Base-by-base conservation (phyloP, 2,797 vertebrate species). In the Phrynocephalus forsythii region DNA sequence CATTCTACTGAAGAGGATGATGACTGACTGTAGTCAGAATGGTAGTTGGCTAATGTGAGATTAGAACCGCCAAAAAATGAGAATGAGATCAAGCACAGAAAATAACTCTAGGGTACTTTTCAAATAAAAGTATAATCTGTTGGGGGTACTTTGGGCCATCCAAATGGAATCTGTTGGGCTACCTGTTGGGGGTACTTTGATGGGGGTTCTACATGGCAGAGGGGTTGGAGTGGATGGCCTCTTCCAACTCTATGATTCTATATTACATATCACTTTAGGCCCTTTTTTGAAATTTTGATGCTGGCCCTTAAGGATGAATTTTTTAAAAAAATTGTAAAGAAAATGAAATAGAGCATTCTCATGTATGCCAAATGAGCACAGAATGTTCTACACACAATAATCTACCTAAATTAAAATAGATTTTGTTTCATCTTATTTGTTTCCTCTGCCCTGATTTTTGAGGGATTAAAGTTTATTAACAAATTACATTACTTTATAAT, bases 281-380 rank as follows among this genome's bases (percentile, higher is more conserved):
- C 82, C 28, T 4, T 60, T 9, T 69, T 81, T 15, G 52, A 81
- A 81, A 69, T 69, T 30, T 33, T 68, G 66, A 38, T 44, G 44
- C 28, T 60, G 63, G 26, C 67, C 22, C 52, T 66, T 86, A n/a
- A 20, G n/a, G 50, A 48, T 79, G 24, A 71, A 68, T 15, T 13
- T 50, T 72, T 73, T 86, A 66, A 78, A 63, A 26, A 82, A 88
- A 77, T 8, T 89, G 56, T 38, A 91, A 1, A 33, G 48, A 71
- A 89, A 92, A 86, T 80, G 2, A 92, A 92, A 63, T 26, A 67
- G 67, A 91, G 8, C 13, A 76, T 1, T 90, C 91, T 90, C 87
- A 5, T 88, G 80, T 83, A 1, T 0, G 82, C 91, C 76, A 73
- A 63, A 26, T 80, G 82, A 15, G 9, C 71, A 63, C 76, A 48